These are phyloP conservation scores for Emydocephalus ijimae DNA, from an alignment of 2,113 vertebrate species.

Conservation along the genomic window DNA sequence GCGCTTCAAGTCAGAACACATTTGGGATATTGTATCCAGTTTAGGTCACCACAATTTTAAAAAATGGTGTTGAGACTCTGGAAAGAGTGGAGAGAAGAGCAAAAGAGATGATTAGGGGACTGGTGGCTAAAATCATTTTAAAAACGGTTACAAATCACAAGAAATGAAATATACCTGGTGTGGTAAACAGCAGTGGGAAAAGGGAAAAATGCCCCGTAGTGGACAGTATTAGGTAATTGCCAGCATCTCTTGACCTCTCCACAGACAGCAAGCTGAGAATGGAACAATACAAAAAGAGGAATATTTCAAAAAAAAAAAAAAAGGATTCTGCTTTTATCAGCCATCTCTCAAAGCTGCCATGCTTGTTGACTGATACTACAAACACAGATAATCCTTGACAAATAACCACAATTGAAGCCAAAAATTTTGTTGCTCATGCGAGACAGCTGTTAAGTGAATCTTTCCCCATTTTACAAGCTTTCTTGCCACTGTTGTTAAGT, in stretches of 20 bases:
- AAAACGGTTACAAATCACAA: not conserved
- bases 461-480: not conserved
- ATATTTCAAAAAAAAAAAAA: too few species aligned
- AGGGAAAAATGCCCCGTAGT: slow-evolving; percentile 91
- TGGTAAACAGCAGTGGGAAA: slow-evolving; percentile 89
- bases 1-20: too few species aligned
- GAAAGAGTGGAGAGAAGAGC: too few species aligned
- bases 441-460: not conserved
- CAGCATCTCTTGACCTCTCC: slow-evolving; percentile 84
- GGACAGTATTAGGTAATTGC: slow-evolving; percentile 84
- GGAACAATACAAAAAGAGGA: not conserved
- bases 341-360: not conserved
- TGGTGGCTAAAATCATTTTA: too few species aligned
- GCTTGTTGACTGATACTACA: too few species aligned
- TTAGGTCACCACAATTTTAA: too few species aligned
- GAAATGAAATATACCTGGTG: slow-evolving; percentile 74
- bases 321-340: not conserved
- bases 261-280: slow-evolving; percentile 84
- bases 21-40: too few species aligned
- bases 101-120: too few species aligned
- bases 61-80: too few species aligned
- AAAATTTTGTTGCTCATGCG: not conserved
- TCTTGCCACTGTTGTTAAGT: not conserved
- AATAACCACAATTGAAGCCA: not conserved
- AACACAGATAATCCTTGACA: not conserved